A percentile compares a stretch with the other conserved stretches of the same genome.
phyloP scores from a whole-genome alignment of 2,888 invertebrate species.

The Meandrusa payeni region DNA sequence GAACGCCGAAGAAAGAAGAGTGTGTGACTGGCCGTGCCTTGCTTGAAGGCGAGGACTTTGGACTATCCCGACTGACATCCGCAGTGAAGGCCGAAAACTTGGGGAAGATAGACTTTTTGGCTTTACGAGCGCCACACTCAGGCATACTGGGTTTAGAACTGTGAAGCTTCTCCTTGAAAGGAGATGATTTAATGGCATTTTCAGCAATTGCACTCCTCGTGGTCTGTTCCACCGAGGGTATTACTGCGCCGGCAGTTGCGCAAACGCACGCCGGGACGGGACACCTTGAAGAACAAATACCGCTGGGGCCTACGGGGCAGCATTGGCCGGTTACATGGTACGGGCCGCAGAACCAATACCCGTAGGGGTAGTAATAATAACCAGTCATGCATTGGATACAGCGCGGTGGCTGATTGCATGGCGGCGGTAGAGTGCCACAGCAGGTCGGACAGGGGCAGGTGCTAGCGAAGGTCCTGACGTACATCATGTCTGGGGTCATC shows the following conservation, averaged over 20 bases:
- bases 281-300: constrained; percentile 20
- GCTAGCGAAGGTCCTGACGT: constrained; percentile 34
- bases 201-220: neutral
- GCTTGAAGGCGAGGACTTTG: constrained; percentile 3
- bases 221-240: constrained; percentile 1
- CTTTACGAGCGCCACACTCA: constrained; percentile 4
- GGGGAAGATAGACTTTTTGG: constrained; percentile 32
- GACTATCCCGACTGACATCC: constrained; percentile 4
- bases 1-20: constrained; percentile 15
- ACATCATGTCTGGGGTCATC: neutral
- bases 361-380: constrained; percentile 67
- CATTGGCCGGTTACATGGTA: constrained; percentile 57
- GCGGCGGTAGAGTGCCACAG: constrained; percentile 53
- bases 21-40: constrained; percentile 8
- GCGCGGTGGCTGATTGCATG: constrained; percentile 52
- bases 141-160: neutral
- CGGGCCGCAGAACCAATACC: constrained; percentile 66
- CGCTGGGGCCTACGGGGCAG: constrained; percentile 35
- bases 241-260: constrained; percentile 18
- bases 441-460: constrained; percentile 42
- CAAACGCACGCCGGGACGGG: constrained; percentile 24
- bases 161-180: neutral
- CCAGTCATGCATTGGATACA: constrained; percentile 65
- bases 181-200: neutral
- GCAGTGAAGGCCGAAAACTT: constrained; percentile 44